These are phyloP conservation scores for Bryconaethiops microstoma DNA, from an alignment of 2,797 vertebrate species.

Conservation along the genomic window DNA sequence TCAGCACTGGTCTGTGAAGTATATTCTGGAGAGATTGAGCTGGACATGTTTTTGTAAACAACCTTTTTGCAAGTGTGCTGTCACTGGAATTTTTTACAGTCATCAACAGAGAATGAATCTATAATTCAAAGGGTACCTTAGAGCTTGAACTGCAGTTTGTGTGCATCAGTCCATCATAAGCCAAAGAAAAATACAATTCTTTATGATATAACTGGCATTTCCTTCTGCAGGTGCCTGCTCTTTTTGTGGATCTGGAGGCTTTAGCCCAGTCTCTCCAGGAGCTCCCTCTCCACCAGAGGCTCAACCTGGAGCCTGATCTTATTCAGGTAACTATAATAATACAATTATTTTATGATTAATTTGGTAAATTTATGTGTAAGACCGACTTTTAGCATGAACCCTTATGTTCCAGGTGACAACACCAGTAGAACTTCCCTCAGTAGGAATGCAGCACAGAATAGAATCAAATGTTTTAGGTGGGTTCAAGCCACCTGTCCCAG, in stretches of 20 bases:
- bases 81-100: too few relatives aligned
- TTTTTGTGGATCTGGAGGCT: slow-evolving; percentile 83
- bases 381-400: not conserved
- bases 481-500: slow-evolving; percentile 60
- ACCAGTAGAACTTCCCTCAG: slow-evolving; percentile 82
- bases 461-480: slow-evolving; percentile 59
- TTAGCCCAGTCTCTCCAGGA: slow-evolving; percentile 83
- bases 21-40: too few relatives aligned
- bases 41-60: too few relatives aligned
- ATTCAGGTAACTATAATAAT: slow-evolving; percentile 78
- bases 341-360: not conserved
- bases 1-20: too few relatives aligned
- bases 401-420: slow-evolving; percentile 72
- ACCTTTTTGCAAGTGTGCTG: too few relatives aligned
- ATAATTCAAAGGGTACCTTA: too few relatives aligned
- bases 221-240: slow-evolving; percentile 74
- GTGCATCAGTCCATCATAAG: too few relatives aligned
- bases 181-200: not conserved
- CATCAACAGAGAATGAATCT: too few relatives aligned
- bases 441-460: slow-evolving; percentile 69
- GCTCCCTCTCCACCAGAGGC: slow-evolving; percentile 83
- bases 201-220: slow-evolving; percentile 12
- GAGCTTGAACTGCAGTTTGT: too few relatives aligned
- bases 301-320: slow-evolving; percentile 86
- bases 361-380: not conserved